Evolutionary conservation across 2,113 vertebrate genomes (phyloP).

Genomic region (Sinocyclocheilus rhinocerous): DNA sequence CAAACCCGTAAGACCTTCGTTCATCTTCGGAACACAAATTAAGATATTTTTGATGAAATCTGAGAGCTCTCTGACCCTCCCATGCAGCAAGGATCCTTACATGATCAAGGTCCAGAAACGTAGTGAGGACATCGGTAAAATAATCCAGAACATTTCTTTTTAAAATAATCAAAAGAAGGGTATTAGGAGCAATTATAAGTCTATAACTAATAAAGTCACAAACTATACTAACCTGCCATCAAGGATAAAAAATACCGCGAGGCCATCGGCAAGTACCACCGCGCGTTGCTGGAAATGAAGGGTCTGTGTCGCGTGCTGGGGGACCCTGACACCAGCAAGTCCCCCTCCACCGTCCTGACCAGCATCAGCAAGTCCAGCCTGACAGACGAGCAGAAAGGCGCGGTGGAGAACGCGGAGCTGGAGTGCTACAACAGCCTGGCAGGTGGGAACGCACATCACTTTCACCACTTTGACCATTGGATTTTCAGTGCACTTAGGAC

Average conservation of each 20-base stretch:
- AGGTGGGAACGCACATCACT: slow-evolving; percentile 73
- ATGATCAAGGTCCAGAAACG: too few relatives aligned
- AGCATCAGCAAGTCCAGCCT: slow-evolving; percentile 75
- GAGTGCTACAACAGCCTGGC: slow-evolving; percentile 99
- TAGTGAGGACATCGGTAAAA: too few relatives aligned
- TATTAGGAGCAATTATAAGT: not conserved
- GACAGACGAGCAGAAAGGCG: slow-evolving; percentile 90
- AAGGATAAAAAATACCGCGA: slow-evolving; percentile 99
- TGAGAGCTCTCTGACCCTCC: too few relatives aligned
- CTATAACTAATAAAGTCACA: too few relatives aligned
- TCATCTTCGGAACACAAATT: too few relatives aligned
- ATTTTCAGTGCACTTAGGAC: not conserved
- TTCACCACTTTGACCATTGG: not conserved
- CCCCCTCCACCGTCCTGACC: slow-evolving; percentile 68
- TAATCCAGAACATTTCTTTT: too few relatives aligned
- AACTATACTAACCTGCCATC: slow-evolving; percentile 31
- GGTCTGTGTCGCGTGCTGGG: slow-evolving; percentile 84
- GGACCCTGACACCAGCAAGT: slow-evolving; percentile 76
- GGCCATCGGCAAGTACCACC: slow-evolving; percentile 98
- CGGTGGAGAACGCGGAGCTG: slow-evolving; percentile 90
- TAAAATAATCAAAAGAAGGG: too few relatives aligned
- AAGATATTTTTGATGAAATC: too few relatives aligned
- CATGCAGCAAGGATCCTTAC: too few relatives aligned
- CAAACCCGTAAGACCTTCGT: too few relatives aligned
- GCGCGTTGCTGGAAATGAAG: slow-evolving; percentile 95